Conservation (phyloP, 2,113 vertebrate species). For the Maccullochella peelii region DNA sequence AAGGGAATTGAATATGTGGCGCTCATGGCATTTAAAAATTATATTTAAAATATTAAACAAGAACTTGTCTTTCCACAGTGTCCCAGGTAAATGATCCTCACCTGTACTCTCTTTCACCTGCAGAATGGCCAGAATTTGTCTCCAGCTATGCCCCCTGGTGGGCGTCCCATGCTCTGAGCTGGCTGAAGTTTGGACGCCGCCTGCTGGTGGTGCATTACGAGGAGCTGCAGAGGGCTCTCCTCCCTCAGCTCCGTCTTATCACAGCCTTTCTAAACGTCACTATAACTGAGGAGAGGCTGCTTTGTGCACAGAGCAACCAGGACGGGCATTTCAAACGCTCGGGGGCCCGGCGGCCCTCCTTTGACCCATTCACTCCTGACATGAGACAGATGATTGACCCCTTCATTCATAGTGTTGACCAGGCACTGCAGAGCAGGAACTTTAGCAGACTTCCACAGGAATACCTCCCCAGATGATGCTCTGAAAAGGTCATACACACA, state of each 20-base stretch:
- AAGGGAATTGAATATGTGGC: not conserved
- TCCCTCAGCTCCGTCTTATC: slow-evolving; percentile 89
- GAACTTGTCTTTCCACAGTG: not conserved
- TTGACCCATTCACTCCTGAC: slow-evolving; percentile 90
- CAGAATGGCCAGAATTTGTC: slow-evolving; percentile 97
- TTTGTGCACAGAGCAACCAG: slow-evolving; percentile 94
- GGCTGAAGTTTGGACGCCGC: slow-evolving; percentile 89
- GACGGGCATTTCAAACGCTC: slow-evolving; percentile 96
- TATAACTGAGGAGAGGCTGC: slow-evolving; percentile 88
- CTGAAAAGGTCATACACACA: slow-evolving; percentile 32
- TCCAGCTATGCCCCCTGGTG: slow-evolving; percentile 97
- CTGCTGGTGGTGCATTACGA: slow-evolving; percentile 96
- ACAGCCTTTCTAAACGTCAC: slow-evolving; percentile 87
- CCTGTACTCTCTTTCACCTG: not conserved
- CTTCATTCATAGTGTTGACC: slow-evolving; percentile 89
- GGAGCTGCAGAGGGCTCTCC: slow-evolving; percentile 90
- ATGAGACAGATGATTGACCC: slow-evolving; percentile 89
- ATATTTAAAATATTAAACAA: not conserved
- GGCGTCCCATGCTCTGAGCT: slow-evolving; percentile 94
- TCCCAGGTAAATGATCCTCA: not conserved
- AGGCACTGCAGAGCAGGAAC: slow-evolving; percentile 88
- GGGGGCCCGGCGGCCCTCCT: slow-evolving; percentile 86
- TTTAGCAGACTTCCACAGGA: slow-evolving; percentile 90
- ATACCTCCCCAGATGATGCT: slow-evolving; percentile 92
- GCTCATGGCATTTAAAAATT: not conserved